Percentiles rank a stretch among this genome's conserved stretches.
phyloP scores from a whole-genome alignment of 2,797 vertebrate species.

The Rhinophrynus dorsalis region DNA sequence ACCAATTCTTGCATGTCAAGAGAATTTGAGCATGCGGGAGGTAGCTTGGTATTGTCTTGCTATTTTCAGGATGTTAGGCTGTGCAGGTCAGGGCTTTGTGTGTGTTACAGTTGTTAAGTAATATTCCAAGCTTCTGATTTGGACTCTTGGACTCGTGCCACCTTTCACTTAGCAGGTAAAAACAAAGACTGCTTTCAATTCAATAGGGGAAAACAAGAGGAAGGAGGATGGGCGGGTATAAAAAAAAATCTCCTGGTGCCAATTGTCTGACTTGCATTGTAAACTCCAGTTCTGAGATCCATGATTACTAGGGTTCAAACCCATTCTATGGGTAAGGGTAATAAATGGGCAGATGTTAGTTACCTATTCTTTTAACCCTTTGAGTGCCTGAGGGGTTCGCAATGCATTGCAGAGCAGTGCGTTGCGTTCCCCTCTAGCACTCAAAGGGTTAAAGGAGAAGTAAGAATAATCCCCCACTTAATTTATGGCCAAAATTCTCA shows the following conservation, averaged over 20 bases:
- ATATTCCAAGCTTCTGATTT: slow-evolving; percentile 52
- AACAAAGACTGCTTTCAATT: slow-evolving; percentile 52
- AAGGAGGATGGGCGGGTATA: slow-evolving; percentile 52
- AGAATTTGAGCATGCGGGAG: too few species aligned
- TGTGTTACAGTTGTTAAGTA: slow-evolving; percentile 37
- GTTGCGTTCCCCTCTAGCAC: too few species aligned
- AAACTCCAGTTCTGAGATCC: neutral
- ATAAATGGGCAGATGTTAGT: too few species aligned
- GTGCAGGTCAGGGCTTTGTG: slow-evolving; percentile 12
- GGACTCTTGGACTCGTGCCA: slow-evolving; percentile 51
- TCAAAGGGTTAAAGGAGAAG: too few species aligned
- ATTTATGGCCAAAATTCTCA: too few species aligned
- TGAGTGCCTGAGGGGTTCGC: too few species aligned
- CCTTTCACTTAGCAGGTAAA: slow-evolving; percentile 54
- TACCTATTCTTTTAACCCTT: too few species aligned
- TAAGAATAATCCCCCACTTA: too few species aligned
- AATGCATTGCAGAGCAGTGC: too few species aligned
- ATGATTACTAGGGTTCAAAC: neutral
- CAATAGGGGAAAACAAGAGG: slow-evolving; percentile 55
- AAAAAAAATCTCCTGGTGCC: slow-evolving; percentile 49
- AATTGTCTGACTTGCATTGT: slow-evolving; percentile 23
- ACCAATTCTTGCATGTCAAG: neutral
- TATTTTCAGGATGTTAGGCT: neutral
- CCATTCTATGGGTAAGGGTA: neutral
- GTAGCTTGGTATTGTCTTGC: too few species aligned